phyloP scores from a whole-genome alignment of 2,888 invertebrate genomes.

The Loripinus fragilis region DNA sequence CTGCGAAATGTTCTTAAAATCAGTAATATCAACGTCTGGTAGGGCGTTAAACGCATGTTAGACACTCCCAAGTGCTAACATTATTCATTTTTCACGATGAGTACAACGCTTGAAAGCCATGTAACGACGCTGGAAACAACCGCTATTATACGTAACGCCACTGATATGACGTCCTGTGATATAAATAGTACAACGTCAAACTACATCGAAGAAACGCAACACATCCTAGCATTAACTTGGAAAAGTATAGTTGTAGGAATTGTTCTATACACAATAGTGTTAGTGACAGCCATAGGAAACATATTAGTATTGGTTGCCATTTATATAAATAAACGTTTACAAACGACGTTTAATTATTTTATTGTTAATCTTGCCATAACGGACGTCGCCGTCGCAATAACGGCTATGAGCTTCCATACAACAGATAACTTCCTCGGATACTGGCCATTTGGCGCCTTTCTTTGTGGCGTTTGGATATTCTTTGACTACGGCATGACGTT shows the following conservation, averaged over 20 bases:
- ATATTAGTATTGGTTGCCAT: conserved; percentile 79
- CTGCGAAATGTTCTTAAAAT: too few relatives aligned
- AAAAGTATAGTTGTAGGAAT: conserved; percentile 57
- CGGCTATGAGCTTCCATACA: conserved; percentile 81
- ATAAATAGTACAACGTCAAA: too few relatives aligned
- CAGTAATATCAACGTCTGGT: too few relatives aligned
- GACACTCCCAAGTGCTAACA: too few relatives aligned
- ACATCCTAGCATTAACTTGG: conserved; percentile 25
- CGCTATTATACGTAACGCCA: too few relatives aligned
- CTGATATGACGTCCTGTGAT: too few relatives aligned
- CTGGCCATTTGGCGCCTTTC: conserved; percentile 80
- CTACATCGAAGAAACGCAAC: neutral
- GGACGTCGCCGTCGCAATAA: conserved; percentile 78
- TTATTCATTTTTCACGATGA: too few relatives aligned
- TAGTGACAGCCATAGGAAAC: conserved; percentile 78
- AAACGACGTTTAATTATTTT: conserved; percentile 80
- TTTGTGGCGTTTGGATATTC: conserved; percentile 82
- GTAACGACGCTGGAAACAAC: too few relatives aligned
- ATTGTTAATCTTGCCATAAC: conserved; percentile 75
- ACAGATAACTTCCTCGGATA: conserved; percentile 78
- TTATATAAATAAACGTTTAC: conserved; percentile 75
- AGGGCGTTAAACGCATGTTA: too few relatives aligned
- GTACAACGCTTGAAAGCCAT: too few relatives aligned
- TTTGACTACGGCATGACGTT: conserved; percentile 83
- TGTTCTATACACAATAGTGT: conserved; percentile 64